Conservation (phyloP, 2,113 vertebrate genomes). For the Egretta garzetta region DNA sequence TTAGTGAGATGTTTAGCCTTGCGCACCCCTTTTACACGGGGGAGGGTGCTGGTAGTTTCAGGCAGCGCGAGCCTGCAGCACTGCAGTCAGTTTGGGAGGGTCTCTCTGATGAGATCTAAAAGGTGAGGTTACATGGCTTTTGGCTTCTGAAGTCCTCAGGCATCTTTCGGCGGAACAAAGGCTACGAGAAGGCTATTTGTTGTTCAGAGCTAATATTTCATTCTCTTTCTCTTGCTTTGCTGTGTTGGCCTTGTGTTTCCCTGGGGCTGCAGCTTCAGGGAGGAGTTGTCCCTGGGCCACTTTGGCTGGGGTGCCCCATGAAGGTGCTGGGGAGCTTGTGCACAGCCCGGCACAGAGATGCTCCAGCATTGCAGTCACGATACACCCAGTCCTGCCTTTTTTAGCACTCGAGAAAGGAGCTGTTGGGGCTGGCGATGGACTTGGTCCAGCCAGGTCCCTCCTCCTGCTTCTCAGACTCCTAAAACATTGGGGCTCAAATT, state of each 20-base stretch:
- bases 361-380: not conserved
- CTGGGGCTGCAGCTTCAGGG: not conserved
- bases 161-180: not conserved
- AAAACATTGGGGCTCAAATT: not conserved
- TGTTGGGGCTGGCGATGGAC: not conserved
- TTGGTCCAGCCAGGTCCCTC: not conserved
- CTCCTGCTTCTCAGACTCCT: not conserved
- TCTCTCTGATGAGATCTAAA: not conserved
- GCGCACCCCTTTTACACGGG: not conserved
- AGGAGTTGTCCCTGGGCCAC: not conserved
- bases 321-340: not conserved
- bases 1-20: not conserved
- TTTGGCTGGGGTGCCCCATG: not conserved
- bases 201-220: not conserved
- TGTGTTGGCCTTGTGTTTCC: not conserved
- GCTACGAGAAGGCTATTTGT: not conserved
- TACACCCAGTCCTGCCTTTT: not conserved
- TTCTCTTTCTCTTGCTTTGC: not conserved
- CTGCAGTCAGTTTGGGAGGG: not conserved
- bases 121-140: not conserved
- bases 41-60: not conserved
- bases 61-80: not conserved
- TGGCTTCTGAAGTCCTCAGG: not conserved
- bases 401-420: not conserved
- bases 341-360: not conserved